These are phyloP conservation scores for Antrozous pallidus DNA, from an alignment of 2,797 vertebrate species.

Conservation along the genomic window DNA sequence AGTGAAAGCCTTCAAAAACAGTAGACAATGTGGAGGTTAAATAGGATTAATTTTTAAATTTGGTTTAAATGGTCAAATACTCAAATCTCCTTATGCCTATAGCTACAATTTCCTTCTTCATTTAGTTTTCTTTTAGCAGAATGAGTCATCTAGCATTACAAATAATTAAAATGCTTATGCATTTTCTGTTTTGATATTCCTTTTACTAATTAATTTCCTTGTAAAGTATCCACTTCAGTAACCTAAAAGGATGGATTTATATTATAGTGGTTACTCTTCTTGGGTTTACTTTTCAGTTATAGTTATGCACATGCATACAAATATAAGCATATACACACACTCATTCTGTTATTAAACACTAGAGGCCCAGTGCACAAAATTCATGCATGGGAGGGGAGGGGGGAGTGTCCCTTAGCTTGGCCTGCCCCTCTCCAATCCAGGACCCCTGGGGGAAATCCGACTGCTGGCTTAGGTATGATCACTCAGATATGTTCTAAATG, in stretches of 20 bases:
- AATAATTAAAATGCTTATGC: conserved; percentile 30
- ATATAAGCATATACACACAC: neutral
- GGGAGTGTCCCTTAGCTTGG: no score
- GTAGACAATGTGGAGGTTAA: neutral
- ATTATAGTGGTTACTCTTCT: neutral
- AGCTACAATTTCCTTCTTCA: neutral
- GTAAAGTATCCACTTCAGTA: neutral
- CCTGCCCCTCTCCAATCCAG: no score
- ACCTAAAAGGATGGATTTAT: neutral
- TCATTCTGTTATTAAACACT: neutral
- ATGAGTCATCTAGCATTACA: neutral
- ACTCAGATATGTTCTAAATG: no score
- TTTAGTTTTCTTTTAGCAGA: conserved; percentile 1
- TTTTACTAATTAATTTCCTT: conserved; percentile 26
- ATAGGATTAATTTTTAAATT: neutral
- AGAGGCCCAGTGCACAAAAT: no score
- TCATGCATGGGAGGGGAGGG: no score
- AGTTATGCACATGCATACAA: neutral
- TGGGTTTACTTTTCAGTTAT: neutral
- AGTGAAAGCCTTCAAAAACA: neutral
- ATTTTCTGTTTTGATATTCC: neutral
- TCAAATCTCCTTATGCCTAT: neutral
- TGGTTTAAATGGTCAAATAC: neutral
- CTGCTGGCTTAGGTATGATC: no score
- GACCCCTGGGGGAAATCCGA: no score